Evolutionary conservation across 2,113 vertebrate species (phyloP), one percentile per base, ranked within the genome.

Genomic region (Struthio camelus): DNA sequence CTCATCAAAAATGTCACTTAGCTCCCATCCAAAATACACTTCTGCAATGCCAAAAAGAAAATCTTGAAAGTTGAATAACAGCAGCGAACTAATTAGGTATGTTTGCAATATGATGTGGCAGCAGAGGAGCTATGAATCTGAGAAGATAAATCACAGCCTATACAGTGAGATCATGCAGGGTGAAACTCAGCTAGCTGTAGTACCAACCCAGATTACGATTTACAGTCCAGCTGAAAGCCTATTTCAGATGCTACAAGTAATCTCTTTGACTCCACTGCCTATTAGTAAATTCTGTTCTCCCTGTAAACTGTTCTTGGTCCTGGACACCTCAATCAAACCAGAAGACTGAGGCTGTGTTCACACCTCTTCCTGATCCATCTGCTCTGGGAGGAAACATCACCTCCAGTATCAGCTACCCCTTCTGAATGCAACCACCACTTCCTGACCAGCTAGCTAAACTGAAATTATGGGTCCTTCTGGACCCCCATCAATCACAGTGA

Each of bases 231-330:
- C 24, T 66, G 58, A 65, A 46, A 36, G 51, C 38, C 40, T 65
- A 6, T 7, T 84, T 66, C 40, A 71, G 42, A 18, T 10, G 9
- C 15, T 69, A 10, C 8, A 27, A 46, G n/a, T 4, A 42, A 69
- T 23, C 53, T n/a, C 28, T 80, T 61, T 53, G 25, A 34, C 4
- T 16, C 46, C 1, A 0, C 7, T 24, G 0, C 1, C 1, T 15
- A 30, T 11, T 3, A 27, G 27, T 30, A 53, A 67, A 64, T 65
- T n/a, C 30, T 15, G 3, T 24, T 73, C 42, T 50, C 14, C 19
- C n/a, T 19, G 2, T 20, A n/a, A 71, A 38, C 14, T 13, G 3
- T 6, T 42, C 19, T 6, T 69, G 65, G 28, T 62, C 7, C 23
- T 80, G n/a, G 59, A 32, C 19, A 56, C 28, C 22, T 70, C 17